Evolutionary conservation across 2,113 vertebrate genomes (phyloP).

Genomic region (Bos taurus): DNA sequence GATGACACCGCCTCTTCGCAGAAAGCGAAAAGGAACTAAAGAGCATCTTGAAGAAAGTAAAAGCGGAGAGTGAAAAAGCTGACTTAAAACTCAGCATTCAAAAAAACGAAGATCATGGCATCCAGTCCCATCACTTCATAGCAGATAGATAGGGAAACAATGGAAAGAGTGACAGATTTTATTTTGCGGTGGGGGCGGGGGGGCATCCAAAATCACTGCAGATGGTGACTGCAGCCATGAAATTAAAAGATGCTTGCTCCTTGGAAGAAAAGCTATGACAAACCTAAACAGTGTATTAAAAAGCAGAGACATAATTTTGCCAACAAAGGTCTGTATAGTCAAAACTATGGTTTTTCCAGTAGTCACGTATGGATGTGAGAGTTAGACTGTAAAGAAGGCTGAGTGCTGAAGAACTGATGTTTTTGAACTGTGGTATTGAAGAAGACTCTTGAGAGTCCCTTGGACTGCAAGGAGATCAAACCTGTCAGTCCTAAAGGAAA

Average conservation of each 20-base stretch:
- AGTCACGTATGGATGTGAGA: background rate
- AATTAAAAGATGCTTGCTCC: background rate
- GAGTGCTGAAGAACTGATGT: background rate
- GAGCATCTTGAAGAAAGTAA: background rate
- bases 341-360: background rate
- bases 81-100: background rate
- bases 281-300: background rate
- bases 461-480: background rate
- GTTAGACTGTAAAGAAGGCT: background rate
- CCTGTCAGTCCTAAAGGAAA: background rate
- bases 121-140: background rate
- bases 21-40: background rate
- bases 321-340: background rate
- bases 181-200: accelerated
- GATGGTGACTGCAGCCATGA: background rate
- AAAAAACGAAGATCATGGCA: background rate
- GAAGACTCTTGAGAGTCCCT: background rate
- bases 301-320: background rate
- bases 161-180: background rate
- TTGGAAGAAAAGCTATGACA: background rate
- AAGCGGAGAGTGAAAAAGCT: background rate
- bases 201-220: background rate
- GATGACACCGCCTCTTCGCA: background rate
- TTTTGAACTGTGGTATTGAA: background rate
- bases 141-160: background rate